Evolutionary conservation across 2,888 invertebrate species (phyloP).

Genomic region (Eumacrocentrus americanus): DNA sequence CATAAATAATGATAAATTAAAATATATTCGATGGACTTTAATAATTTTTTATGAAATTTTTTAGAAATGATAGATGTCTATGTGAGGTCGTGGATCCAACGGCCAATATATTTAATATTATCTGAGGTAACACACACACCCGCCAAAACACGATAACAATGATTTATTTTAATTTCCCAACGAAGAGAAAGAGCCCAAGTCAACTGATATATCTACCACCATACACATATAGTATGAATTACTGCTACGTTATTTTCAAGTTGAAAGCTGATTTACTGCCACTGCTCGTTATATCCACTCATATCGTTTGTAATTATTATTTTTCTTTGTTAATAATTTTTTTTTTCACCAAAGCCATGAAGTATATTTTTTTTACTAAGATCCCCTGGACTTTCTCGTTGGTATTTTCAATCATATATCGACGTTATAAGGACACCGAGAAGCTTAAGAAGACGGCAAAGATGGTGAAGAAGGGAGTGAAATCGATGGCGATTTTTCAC

Average conservation of each 20-base stretch:
- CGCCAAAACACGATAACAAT: constrained; percentile 53
- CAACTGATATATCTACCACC: background rate
- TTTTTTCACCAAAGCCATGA: too few species aligned
- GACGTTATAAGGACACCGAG: too few species aligned
- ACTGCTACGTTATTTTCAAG: constrained; percentile 53
- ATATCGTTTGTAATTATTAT: background rate
- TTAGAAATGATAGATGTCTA: too few species aligned
- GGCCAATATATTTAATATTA: background rate
- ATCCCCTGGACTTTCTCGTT: too few species aligned
- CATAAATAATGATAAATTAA: too few species aligned
- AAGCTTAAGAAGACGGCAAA: constrained; percentile 11
- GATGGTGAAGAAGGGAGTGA: too few species aligned
- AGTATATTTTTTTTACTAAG: too few species aligned
- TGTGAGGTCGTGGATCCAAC: background rate
- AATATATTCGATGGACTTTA: too few species aligned
- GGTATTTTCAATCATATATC: too few species aligned
- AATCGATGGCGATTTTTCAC: constrained; percentile 62
- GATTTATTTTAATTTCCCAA: constrained; percentile 59
- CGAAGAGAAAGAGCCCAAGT: constrained; percentile 30
- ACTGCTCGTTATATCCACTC: background rate
- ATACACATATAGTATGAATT: constrained; percentile 40
- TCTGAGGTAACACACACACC: background rate
- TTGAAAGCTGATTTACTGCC: constrained; percentile 52
- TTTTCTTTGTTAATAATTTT: too few species aligned
- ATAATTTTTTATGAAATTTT: too few species aligned